A percentile compares a stretch with the other conserved stretches of the same genome.
Conservation (phyloP, 2,113 vertebrate species). For the Macroglossus sobrinus region DNA sequence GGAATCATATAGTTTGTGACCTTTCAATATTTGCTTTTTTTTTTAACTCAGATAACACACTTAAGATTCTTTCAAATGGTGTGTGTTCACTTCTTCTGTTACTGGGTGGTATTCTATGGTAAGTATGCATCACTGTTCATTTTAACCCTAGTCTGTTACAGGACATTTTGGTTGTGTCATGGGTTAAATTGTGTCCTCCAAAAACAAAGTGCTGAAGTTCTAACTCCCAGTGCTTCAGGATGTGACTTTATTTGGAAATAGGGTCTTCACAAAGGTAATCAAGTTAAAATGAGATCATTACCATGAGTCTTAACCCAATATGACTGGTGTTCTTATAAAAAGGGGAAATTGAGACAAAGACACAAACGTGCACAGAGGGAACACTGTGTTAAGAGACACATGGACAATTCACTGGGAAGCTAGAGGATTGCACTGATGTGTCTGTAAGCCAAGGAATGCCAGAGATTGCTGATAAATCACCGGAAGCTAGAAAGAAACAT, state of each 20-base stretch:
- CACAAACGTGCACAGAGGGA: background rate
- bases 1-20: background rate
- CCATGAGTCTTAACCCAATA: background rate
- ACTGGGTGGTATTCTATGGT: background rate
- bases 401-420: background rate
- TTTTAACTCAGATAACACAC: background rate
- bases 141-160: background rate
- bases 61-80: background rate
- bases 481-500: background rate
- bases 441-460: background rate
- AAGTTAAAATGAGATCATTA: background rate
- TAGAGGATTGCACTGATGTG: background rate
- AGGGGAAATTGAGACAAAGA: background rate
- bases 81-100: background rate
- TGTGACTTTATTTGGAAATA: background rate
- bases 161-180: background rate
- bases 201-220: background rate
- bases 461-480: background rate
- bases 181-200: background rate
- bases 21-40: background rate
- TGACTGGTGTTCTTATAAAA: background rate
- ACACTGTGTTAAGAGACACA: background rate
- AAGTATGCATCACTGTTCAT: background rate
- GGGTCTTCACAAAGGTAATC: background rate
- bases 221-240: background rate